Base-by-base conservation (phyloP, 2,797 vertebrate genomes). In the Lindbergichthys nudifrons region DNA sequence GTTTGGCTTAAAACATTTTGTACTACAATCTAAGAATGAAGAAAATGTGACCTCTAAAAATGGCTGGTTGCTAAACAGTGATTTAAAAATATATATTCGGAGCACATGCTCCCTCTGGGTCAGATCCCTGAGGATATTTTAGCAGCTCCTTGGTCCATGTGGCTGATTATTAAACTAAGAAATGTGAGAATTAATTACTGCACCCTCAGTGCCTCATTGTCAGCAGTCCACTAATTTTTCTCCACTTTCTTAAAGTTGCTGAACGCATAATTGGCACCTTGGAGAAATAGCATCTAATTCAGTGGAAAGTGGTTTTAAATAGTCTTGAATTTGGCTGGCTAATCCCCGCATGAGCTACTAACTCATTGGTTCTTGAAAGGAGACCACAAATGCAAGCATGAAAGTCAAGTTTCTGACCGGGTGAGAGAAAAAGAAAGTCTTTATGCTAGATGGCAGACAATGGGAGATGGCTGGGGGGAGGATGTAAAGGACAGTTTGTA, bases 211-310 rank as follows among this genome's bases (percentile, higher is more conserved):
- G 50, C 66, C 66, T 65, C 73, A 74, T 72, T 82, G 69, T 76
- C 60, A 42, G 77, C 60, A 67, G 46, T 73, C 53, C 62, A 48
- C 59, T 68, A 76, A 84, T 80, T 80, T 36, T 54, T 30, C 52
- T 66, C 72, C 52, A 42, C 61, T 78, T 80, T 76, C 82, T 77
- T 48, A 32, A 46, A 77, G 58, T 77, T 83, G 81, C 79, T 43
- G 9, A 84, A 82, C 87, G 79, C 61, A 82, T 93, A 93, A 94
- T 92, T 92, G 91, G 87, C 84, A 91, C 89, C 83, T 82, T 90
- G 67, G 73, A 86, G 75, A 51, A 91, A 88, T 58, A 56, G 58
- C 71, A 81, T 87, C 73, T 91, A 89, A 89, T 89, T 88, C 83
- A 81, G 75, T 59, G 70, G 42, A 83, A 83, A 81, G 75, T 71